Evolutionary conservation across 2,113 vertebrate species (phyloP).

Genomic region (Laticauda colubrina): DNA sequence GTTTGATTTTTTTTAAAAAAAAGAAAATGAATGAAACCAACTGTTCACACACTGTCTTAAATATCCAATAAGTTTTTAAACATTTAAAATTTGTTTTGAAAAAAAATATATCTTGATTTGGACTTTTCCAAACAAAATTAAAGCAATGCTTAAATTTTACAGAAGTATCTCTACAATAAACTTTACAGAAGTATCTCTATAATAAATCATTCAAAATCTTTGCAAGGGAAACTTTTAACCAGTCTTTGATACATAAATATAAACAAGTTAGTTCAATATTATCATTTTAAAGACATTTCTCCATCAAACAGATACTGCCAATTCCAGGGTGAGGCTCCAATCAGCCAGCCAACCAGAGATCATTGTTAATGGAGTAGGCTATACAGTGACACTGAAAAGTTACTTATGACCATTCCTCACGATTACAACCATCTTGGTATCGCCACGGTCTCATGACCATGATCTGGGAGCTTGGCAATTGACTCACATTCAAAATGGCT

Average conservation of each 20-base stretch:
- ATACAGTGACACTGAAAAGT: too few species aligned
- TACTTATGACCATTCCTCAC: too few species aligned
- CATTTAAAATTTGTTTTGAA: not conserved
- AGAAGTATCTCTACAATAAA: not conserved
- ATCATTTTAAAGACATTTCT: not conserved
- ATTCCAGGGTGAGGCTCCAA: too few species aligned
- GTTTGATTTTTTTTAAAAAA: not conserved
- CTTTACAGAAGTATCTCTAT: not conserved
- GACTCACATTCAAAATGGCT: too few species aligned
- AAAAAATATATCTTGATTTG: not conserved
- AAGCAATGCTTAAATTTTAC: not conserved
- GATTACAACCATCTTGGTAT: too few species aligned
- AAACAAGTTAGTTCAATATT: not conserved
- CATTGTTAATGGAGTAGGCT: too few species aligned
- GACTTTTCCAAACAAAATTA: too few species aligned
- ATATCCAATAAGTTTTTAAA: not conserved
- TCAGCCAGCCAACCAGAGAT: too few species aligned
- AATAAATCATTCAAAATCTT: not conserved
- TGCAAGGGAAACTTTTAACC: not conserved
- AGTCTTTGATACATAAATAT: not conserved
- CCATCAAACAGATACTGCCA: rapidly evolving
- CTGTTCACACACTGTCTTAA: not conserved
- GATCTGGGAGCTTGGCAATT: too few species aligned
- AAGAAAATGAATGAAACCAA: not conserved
- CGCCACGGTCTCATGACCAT: too few species aligned